Base-by-base conservation (phyloP, 37 sponge, comb jelly and placozoan genomes). In the Agelas oroides region DNA sequence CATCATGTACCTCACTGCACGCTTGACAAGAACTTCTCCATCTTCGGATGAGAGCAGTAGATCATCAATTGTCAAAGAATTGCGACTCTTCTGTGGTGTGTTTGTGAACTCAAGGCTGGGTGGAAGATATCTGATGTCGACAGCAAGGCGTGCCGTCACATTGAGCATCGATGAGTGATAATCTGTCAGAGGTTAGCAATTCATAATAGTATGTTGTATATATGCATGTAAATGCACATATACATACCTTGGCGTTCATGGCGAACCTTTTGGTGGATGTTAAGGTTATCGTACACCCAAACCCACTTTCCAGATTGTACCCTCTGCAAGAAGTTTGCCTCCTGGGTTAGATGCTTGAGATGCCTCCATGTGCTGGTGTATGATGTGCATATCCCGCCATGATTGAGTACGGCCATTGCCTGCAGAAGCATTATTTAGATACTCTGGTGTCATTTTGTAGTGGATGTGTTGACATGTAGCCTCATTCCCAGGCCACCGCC, bases 1-100 rank as follows among this genome's bases (percentile, higher is more conserved):
- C 76, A 41, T 75, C 21, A 75, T 15, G 58, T 56, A 75, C 56
- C 37, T n/a, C 23, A 75, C 76, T 6, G 76, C 76, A 12, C 31
- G 28, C 14, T 5, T 53, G 58, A 30, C 5, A 5, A 75, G 55
- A 34, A 30, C 58, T 15, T 20, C 76, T 5, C 19, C 53, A 46
- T 75, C 76, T 6, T 75, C 76, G 8, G 40, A 23, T 37, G 25
- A 21, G 5, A 52, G 76, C 28, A 75, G 55, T 3, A 75, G 5
- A 11, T 75, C 76, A 5, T 20, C n/a, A 2, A 27, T 34, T 20
- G 31, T 5, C 37, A 69, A 13, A 31, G 70, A 28, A 15, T 13
- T 35, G 28, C 33, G 33, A 35, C 21, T 21, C 21, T 31, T 31
- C 35, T 69, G 70, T 8, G 70, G 70, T 6, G 64, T 27, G 64